Base-by-base conservation (phyloP, 1,140 invertebrate species). In the Procambarus virginalis region DNA sequence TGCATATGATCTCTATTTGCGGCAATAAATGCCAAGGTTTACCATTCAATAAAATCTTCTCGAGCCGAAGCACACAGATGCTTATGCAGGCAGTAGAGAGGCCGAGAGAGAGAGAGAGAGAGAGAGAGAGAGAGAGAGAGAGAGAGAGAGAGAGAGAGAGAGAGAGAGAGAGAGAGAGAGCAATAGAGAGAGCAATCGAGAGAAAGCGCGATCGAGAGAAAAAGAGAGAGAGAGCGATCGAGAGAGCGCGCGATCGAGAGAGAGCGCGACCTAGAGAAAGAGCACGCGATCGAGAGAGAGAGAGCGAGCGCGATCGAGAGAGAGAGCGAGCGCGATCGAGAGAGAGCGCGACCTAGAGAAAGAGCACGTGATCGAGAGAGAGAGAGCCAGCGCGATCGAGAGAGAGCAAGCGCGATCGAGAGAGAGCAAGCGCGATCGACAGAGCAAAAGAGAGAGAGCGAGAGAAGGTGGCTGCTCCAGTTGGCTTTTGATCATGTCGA, bases 401-500 rank as follows among this genome's bases (percentile, higher is more conserved):
- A 46, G 75, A 46, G 75, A 77, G 75, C 2, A 22, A 46, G 75
- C n/a, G n/a, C n/a, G n/a, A n/a, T n/a, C n/a, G n/a, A 55, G 51
- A 10, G 10, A 55, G 51, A 10, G 10, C 5, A 2, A 34, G 22
- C 9, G 75, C 4, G 4, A 22, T 5, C 4, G 17, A 22, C 6
- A 34, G 22, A 77, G 75, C 4, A 22, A 77, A 9, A 17, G 22
- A 46, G 48, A 4, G 77, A 4, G 75, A 2, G 75, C 12, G 75
- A 34, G 75, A 34, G 75, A 34, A 22, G 4, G 77, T 14, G 75
- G 20, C 14, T 49, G 77, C 17, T 48, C 51, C 46, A 49, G 46
- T 55, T 78, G 46, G 77, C 68, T 73, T 73, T 73, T 73, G 68
- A 73, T 73, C 68, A 34, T 34, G n/a, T 34, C 68, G 10, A 22